Conservation (phyloP, 2,113 vertebrate genomes). For the Dinomys branickii region DNA sequence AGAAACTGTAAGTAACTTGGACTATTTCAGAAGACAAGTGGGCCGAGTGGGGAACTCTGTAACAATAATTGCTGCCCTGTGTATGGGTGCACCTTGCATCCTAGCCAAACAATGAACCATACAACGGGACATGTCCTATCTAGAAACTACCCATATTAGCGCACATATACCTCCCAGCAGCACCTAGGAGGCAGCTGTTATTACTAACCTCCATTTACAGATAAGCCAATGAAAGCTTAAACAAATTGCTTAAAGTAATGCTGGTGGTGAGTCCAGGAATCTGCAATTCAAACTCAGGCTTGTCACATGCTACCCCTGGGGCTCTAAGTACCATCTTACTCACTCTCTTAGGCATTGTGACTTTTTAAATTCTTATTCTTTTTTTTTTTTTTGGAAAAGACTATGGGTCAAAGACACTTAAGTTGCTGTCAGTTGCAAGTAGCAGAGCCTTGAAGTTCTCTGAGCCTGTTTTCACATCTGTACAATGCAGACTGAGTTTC, state of each 20-base stretch:
- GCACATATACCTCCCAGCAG: background rate
- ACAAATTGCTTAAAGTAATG: background rate
- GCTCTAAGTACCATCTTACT: background rate
- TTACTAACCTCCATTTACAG: background rate
- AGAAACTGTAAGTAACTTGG: background rate
- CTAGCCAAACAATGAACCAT: background rate
- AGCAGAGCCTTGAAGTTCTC: background rate
- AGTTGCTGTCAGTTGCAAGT: background rate
- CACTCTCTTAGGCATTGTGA: background rate
- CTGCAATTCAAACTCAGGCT: background rate
- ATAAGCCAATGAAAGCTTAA: background rate
- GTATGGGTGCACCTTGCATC: background rate
- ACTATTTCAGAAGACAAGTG: background rate
- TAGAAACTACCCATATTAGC: background rate
- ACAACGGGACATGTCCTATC: background rate
- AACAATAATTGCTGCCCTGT: background rate
- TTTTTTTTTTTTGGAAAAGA: conserved; percentile 26
- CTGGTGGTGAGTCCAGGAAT: background rate
- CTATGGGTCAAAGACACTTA: background rate
- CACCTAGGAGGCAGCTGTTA: background rate
- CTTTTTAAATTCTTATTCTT: background rate
- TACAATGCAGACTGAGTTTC: conserved; percentile 17
- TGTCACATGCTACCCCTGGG: background rate
- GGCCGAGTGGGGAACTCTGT: background rate
- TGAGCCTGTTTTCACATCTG: background rate